Evolutionary conservation across 2,797 vertebrate genomes (phyloP), one percentile per base, ranked within the genome.

Genomic region (Onychomys torridus): DNA sequence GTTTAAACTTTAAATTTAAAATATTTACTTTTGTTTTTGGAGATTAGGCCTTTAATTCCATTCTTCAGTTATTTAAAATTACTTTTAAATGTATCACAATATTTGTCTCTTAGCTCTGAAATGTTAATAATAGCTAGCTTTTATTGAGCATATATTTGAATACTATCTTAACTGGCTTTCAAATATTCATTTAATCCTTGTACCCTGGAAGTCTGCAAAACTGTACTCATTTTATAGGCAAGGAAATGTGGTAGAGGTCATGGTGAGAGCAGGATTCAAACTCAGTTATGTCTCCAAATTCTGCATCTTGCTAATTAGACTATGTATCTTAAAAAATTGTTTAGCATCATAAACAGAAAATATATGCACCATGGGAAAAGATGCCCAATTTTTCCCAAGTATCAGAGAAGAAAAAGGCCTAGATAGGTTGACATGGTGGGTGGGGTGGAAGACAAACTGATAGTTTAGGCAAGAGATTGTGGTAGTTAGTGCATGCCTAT

Each of bases 121-220:
- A 61, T 89, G 69, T 12, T 61, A 89, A 69, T 84, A 93, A 84
- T 21, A n/a, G 32, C 25, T 92, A 76, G 88, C 46, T 91, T 96
- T 94, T 96, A 77, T 34, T 73, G 32, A 69, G 59, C 12, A 71
- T 32, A 61, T 69, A 69, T 9, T 87, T 75, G 43, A 77, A 75
- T n/a, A 85, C 4, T 55, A 16, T 63, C 37, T 73, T 79, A 82
- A 73, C 29, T 23, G 73, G 46, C 69, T 79, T 92, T 65, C 40
- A 93, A 43, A 46, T 27, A 83, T 71, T 89, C 63, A 90, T 32
- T 85, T 88, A 55, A 71, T 93, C 23, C 61, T 96, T 29, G 81
- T 32, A 55, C 21, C 27, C 29, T 73, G 14, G 67, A 91, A 32
- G 49, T 78, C 87, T 46, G 14, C 90, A 84, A 59, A 61, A 40